Percentiles rank a stretch among this genome's conserved stretches.
Conservation (phyloP, 1,140 invertebrate species). For the Protaetia brevitarsis region DNA sequence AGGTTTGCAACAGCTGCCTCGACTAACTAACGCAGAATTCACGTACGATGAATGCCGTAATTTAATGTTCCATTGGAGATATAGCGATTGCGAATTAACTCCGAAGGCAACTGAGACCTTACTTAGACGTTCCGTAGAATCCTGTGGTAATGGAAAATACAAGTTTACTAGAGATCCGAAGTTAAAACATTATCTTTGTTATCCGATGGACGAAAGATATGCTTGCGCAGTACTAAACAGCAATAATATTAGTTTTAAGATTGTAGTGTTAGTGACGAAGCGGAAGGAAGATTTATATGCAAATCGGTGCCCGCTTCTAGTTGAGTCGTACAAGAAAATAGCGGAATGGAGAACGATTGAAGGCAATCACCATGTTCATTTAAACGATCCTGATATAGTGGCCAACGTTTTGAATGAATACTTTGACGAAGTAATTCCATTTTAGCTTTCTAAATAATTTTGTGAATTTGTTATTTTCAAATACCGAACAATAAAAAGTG, state of each 20-base stretch:
- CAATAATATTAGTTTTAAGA: slow-evolving; percentile 18
- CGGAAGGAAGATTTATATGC: background rate
- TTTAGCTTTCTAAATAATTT: background rate
- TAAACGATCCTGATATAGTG: background rate
- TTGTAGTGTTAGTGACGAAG: background rate
- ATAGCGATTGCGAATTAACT: background rate
- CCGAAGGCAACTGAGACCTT: background rate
- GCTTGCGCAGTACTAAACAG: background rate
- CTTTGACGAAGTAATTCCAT: background rate
- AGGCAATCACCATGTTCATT: slow-evolving; percentile 16
- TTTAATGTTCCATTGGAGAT: slow-evolving; percentile 12
- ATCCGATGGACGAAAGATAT: slow-evolving; percentile 10
- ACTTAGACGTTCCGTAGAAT: background rate
- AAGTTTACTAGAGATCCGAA: slow-evolving; percentile 12
- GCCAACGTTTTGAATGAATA: slow-evolving; percentile 10
- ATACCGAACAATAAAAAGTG: too few species aligned
- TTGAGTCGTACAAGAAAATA: background rate
- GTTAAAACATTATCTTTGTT: slow-evolving; percentile 9
- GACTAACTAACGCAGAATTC: background rate
- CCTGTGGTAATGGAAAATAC: background rate
- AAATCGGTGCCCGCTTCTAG: background rate
- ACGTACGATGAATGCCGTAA: background rate
- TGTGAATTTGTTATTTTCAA: background rate
- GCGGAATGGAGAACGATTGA: background rate
- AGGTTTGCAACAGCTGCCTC: background rate